Evolutionary conservation across 2,888 invertebrate genomes (phyloP), one percentile per base, ranked within the genome.

Genomic region (Clepsis dumicolana): DNA sequence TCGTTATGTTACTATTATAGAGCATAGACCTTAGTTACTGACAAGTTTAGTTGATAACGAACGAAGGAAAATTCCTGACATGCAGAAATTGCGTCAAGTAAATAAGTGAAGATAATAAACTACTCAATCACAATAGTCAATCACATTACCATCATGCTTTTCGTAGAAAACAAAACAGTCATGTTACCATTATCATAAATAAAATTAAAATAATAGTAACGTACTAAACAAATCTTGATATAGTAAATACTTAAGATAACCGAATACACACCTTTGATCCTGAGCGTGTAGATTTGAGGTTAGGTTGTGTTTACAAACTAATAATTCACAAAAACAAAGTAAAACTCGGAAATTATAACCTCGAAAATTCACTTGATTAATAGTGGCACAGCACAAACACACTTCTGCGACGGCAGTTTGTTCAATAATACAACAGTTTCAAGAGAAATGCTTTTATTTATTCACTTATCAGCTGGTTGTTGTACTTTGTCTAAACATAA

Each of bases 241-340:
- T 25, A n/a, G 12, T 10, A 25, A 59, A 21, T 10, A n/a, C n/a
- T n/a, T n/a, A 59, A 27, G 24, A 59, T 64, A 57, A 57, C 41
- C 16, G 32, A 25, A 53, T 59, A 61, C 53, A 65, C 44, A 72
- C 72, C 70, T 70, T 71, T 72, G 65, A 71, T 61, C 68, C 35
- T 72, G 48, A 57, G 38, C 61, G 60, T 61, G 52, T 52, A 54
- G 32, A 52, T 68, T 70, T 52, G 64, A 73, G 70, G 72, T 71
- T 72, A 70, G 60, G 65, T 72, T 72, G 52, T 72, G 64, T 65
- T 65, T 62, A 65, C 57, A 65, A 62, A 65, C 60, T 50, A 25
- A 48, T 18, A 50, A 35, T 48, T 44, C 59, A 65, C 48, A 61
- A 69, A 65, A 56, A 56, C 29, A 63, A 61, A 61, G 27, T 44